These are phyloP conservation scores for Archocentrus centrarchus DNA, from an alignment of 2,113 vertebrate genomes.

Conservation along the genomic window DNA sequence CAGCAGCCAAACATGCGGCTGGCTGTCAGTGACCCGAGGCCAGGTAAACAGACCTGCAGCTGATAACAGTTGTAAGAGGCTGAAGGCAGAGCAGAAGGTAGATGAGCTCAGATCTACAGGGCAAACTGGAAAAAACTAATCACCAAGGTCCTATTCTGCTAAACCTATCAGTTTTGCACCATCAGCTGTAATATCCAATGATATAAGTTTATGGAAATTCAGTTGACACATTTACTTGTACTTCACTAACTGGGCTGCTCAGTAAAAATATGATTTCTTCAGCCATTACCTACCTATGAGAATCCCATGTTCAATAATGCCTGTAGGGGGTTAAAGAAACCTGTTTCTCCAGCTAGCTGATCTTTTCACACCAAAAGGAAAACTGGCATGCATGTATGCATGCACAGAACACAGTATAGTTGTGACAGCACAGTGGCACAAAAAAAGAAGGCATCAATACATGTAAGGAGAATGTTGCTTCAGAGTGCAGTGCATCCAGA, in stretches of 20 bases:
- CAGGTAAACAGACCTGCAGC: constrained; percentile 80
- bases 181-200: not conserved
- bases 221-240: not conserved
- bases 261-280: not conserved
- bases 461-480: too few relatives aligned
- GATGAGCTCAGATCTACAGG: constrained; percentile 10
- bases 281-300: not conserved
- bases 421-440: too few relatives aligned
- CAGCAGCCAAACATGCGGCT: constrained; percentile 67
- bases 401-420: too few relatives aligned
- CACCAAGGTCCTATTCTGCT: constrained; percentile 24
- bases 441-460: too few relatives aligned
- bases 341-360: too few relatives aligned
- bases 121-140: constrained; percentile 17
- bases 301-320: too few relatives aligned
- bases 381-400: too few relatives aligned
- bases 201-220: not conserved
- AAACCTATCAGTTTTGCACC: constrained; percentile 1
- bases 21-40: constrained; percentile 74
- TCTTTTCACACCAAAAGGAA: too few relatives aligned
- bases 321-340: too few relatives aligned
- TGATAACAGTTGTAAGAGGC: constrained; percentile 63
- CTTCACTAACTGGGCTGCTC: not conserved
- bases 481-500: too few relatives aligned
- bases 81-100: constrained; percentile 26